phyloP scores from a whole-genome alignment of 2,797 vertebrate genomes.

The Chaenodraco wilsoni region DNA sequence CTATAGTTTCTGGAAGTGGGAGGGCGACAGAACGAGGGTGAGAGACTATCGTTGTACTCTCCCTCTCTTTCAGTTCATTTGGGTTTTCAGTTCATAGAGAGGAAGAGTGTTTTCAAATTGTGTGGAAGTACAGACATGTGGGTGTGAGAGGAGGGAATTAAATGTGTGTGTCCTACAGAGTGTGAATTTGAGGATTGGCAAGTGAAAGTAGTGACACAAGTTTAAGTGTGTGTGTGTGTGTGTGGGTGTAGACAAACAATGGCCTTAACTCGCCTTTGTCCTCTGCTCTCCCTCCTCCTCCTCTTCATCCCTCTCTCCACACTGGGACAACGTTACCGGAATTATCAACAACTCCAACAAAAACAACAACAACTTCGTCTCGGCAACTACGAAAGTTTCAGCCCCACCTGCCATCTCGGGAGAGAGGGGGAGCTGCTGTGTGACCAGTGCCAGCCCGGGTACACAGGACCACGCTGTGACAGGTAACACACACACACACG shows the following conservation, averaged over 20 bases:
- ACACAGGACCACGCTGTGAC: slow-evolving; percentile 89
- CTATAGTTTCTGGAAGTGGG: slow-evolving; percentile 81
- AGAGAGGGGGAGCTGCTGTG: slow-evolving; percentile 86
- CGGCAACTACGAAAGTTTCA: slow-evolving; percentile 87
- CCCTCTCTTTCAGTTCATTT: slow-evolving; percentile 39
- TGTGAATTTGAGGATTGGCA: slow-evolving; percentile 12
- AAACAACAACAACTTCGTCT: slow-evolving; percentile 60
- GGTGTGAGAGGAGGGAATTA: slow-evolving; percentile 20
- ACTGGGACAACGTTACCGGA: slow-evolving; percentile 71
- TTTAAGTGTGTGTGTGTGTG: slow-evolving; percentile 12
- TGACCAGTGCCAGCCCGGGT: slow-evolving; percentile 87
- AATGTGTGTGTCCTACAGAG: slow-evolving; percentile 9
- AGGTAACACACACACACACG: slow-evolving; percentile 83
- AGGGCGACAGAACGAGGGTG: slow-evolving; percentile 54
- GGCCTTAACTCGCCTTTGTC: slow-evolving; percentile 74
- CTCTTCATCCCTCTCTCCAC: slow-evolving; percentile 69
- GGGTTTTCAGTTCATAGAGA: slow-evolving; percentile 24
- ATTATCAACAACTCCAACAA: slow-evolving; percentile 69
- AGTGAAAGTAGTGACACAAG: slow-evolving; percentile 43
- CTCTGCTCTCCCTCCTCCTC: slow-evolving; percentile 73
- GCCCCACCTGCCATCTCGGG: slow-evolving; percentile 91
- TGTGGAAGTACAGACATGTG: slow-evolving; percentile 20
- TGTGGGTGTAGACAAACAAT: slow-evolving; percentile 60
- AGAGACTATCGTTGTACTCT: slow-evolving; percentile 53
- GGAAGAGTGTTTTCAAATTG: slow-evolving; percentile 42